These are phyloP conservation scores for Tachypleus tridentatus DNA, from an alignment of 1,140 invertebrate genomes.

Conservation along the genomic window DNA sequence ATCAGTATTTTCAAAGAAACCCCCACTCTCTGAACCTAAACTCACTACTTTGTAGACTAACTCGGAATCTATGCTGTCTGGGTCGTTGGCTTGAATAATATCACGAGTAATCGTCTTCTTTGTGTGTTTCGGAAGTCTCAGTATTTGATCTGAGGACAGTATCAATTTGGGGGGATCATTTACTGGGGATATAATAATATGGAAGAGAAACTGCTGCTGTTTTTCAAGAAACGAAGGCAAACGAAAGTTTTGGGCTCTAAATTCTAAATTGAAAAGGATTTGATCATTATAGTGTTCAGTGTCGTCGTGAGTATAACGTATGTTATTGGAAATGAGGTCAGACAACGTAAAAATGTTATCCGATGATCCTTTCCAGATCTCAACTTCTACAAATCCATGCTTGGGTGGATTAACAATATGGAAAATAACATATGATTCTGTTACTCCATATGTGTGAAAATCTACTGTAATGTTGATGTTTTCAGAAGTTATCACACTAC, in stretches of 20 bases:
- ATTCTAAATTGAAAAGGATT: conserved; percentile 66
- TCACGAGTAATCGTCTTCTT: conserved; percentile 59
- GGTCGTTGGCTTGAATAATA: conserved; percentile 63
- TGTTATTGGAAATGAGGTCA: conserved; percentile 56
- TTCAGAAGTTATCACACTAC: conserved; percentile 15
- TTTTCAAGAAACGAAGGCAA: too few species aligned
- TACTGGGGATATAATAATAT: too few species aligned
- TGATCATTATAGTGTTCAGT: conserved; percentile 68
- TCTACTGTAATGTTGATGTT: conserved; percentile 47
- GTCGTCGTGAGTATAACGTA: conserved; percentile 79
- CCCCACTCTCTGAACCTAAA: conserved; percentile 30
- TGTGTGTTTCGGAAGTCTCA: conserved; percentile 41
- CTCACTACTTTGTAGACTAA: conserved; percentile 44
- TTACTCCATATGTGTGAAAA: too few species aligned
- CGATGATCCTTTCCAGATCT: too few species aligned
- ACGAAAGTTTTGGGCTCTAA: conserved; percentile 45
- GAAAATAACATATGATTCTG: too few species aligned
- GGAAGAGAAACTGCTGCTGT: too few species aligned
- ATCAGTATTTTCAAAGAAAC: conserved; percentile 44
- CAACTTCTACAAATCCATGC: too few species aligned
- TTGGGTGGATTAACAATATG: too few species aligned
- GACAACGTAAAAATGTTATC: conserved; percentile 44
- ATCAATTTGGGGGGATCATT: too few species aligned
- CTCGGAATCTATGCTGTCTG: conserved; percentile 48
- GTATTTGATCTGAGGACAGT: too few species aligned